A percentile compares a stretch with the other conserved stretches of the same genome.
Evolutionary conservation across 2,888 invertebrate genomes (phyloP).

Genomic region (Pseudolycoriella hygida): DNA sequence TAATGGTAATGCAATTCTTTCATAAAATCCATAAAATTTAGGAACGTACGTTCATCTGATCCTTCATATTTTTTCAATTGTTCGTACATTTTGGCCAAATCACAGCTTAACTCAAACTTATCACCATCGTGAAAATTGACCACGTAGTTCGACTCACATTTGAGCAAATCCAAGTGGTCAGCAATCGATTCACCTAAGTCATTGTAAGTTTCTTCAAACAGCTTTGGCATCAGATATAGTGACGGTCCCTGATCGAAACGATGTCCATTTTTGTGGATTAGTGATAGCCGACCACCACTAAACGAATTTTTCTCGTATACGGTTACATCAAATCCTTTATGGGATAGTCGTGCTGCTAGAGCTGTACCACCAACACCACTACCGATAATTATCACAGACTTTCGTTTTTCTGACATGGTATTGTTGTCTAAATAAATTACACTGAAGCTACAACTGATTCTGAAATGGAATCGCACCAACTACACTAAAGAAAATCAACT

Average conservation of each 20-base stretch:
- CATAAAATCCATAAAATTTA: slow-evolving; percentile 4
- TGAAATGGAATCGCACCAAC: neutral
- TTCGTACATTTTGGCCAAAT: slow-evolving; percentile 3
- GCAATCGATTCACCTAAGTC: slow-evolving; percentile 1
- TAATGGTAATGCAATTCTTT: slow-evolving; percentile 4
- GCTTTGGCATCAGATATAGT: slow-evolving; percentile 4
- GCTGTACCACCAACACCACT: slow-evolving; percentile 3
- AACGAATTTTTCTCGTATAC: slow-evolving; percentile 5
- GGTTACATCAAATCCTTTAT: slow-evolving; percentile 2
- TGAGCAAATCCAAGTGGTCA: slow-evolving; percentile 5
- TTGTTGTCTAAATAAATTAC: too few relatives aligned
- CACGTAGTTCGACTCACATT: slow-evolving; percentile 1
- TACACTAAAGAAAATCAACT: neutral
- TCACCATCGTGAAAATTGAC: slow-evolving; percentile 6
- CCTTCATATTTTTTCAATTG: slow-evolving; percentile 5
- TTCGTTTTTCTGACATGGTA: slow-evolving; percentile 1
- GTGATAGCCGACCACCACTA: slow-evolving; percentile 3
- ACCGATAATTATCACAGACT: slow-evolving; percentile 3
- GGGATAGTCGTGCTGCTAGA: neutral
- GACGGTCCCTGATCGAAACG: slow-evolving; percentile 6
- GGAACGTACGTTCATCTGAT: neutral
- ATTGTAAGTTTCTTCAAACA: slow-evolving; percentile 4
- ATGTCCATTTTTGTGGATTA: slow-evolving; percentile 5
- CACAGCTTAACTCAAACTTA: slow-evolving; percentile 4
- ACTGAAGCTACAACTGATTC: too few relatives aligned